Percentiles rank a stretch among this genome's conserved stretches.
phyloP scores from a whole-genome alignment of 1,140 invertebrate genomes.

The Bombus vancouverensis region DNA sequence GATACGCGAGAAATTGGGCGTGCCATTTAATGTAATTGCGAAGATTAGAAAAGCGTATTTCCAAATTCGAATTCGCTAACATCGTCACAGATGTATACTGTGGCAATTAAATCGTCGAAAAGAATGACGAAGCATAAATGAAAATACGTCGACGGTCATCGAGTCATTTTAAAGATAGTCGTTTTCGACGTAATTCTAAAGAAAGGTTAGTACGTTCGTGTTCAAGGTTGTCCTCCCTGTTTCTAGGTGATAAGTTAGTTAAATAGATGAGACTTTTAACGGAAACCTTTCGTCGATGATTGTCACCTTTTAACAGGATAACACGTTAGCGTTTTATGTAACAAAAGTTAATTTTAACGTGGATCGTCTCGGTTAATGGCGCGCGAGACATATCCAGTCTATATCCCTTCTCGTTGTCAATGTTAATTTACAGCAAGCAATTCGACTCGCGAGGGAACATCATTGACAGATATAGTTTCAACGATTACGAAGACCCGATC shows the following conservation, averaged over 20 bases:
- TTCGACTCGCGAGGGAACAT: background rate
- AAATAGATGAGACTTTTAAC: constrained; percentile 67
- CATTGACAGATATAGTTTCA: background rate
- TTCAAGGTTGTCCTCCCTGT: constrained; percentile 6
- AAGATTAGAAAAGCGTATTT: background rate
- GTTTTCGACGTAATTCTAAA: background rate
- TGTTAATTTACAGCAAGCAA: background rate
- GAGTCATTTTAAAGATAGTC: background rate
- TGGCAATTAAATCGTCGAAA: background rate
- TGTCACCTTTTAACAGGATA: constrained; percentile 70
- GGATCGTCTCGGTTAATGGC: constrained; percentile 59
- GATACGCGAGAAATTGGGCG: background rate
- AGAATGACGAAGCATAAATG: background rate
- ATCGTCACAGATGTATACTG: too few relatives aligned
- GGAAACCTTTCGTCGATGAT: constrained; percentile 70
- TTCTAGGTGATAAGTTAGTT: constrained; percentile 6
- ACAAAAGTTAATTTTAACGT: constrained; percentile 69
- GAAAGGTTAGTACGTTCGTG: background rate
- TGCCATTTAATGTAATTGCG: background rate
- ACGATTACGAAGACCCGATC: constrained; percentile 41
- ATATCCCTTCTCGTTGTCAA: background rate
- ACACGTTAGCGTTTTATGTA: constrained; percentile 71
- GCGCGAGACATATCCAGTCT: background rate
- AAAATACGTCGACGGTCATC: background rate
- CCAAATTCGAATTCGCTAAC: too few relatives aligned